These are phyloP conservation scores for Hydriomena furcata DNA, from an alignment of 2,888 invertebrate species.

Conservation along the genomic window DNA sequence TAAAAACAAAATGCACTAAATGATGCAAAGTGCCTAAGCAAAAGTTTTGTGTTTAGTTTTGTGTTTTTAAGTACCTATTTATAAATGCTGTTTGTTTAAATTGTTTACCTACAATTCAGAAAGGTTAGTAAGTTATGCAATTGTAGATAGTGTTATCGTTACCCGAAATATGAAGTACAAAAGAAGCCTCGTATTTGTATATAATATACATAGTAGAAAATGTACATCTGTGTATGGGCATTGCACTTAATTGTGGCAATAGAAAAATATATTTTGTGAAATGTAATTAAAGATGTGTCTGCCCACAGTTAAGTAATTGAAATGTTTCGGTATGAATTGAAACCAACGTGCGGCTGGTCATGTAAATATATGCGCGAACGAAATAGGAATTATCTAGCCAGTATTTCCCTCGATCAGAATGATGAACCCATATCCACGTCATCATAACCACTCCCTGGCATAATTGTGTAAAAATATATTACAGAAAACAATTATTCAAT, in stretches of 20 bases:
- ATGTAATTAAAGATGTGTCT: constrained; percentile 19
- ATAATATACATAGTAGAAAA: constrained; percentile 38
- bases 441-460: constrained; percentile 2
- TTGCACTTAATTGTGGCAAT: constrained; percentile 34
- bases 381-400: constrained; percentile 11
- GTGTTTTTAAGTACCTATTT: constrained; percentile 16
- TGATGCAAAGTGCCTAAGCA: constrained; percentile 5
- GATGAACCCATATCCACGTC: constrained; percentile 22
- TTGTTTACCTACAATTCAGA: constrained; percentile 26
- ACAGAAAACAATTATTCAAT: too few species aligned
- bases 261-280: constrained; percentile 34
- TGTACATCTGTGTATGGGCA: constrained; percentile 35
- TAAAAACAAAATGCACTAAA: background rate
- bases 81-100: constrained; percentile 26
- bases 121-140: constrained; percentile 29
- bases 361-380: constrained; percentile 18
- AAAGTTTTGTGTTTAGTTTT: constrained; percentile 11
- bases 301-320: constrained; percentile 11
- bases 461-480: too few species aligned
- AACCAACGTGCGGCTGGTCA: constrained; percentile 8
- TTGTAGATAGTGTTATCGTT: constrained; percentile 36
- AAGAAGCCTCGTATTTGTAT: constrained; percentile 41
- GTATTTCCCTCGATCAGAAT: constrained; percentile 12
- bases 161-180: constrained; percentile 49
- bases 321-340: constrained; percentile 12